Conservation (phyloP, 2,113 vertebrate genomes). For the Tragulus kanchil region DNA sequence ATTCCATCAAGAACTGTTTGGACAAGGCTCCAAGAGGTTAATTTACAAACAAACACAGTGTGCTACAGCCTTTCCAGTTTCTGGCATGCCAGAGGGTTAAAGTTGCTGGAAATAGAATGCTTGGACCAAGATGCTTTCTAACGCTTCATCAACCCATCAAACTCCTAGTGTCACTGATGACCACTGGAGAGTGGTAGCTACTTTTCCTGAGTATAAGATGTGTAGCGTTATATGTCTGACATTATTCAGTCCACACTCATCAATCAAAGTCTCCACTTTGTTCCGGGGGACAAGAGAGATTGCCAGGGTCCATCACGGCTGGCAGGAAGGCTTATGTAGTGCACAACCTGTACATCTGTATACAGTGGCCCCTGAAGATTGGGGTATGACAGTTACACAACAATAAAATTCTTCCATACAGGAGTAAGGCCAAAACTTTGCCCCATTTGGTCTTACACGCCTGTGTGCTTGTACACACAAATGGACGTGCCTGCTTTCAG, state of each 20-base stretch:
- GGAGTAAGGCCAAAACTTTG: background rate
- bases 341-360: background rate
- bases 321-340: background rate
- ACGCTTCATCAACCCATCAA: background rate
- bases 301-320: background rate
- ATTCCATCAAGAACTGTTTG: slow-evolving; percentile 31
- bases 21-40: slow-evolving; percentile 20
- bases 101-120: slow-evolving; percentile 34
- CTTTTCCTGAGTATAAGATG: background rate
- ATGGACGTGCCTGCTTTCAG: background rate
- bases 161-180: background rate
- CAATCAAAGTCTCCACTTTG: background rate
- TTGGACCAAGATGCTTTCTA: background rate
- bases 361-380: background rate
- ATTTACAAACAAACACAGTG: slow-evolving; percentile 46
- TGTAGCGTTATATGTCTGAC: background rate
- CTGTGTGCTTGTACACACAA: background rate
- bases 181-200: background rate
- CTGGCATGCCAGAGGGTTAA: slow-evolving; percentile 29
- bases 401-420: background rate
- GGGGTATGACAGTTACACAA: background rate
- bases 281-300: background rate
- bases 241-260: background rate
- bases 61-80: background rate
- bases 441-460: background rate